Base-by-base conservation (phyloP, 2,888 invertebrate genomes). In the Eulithis prunata region DNA sequence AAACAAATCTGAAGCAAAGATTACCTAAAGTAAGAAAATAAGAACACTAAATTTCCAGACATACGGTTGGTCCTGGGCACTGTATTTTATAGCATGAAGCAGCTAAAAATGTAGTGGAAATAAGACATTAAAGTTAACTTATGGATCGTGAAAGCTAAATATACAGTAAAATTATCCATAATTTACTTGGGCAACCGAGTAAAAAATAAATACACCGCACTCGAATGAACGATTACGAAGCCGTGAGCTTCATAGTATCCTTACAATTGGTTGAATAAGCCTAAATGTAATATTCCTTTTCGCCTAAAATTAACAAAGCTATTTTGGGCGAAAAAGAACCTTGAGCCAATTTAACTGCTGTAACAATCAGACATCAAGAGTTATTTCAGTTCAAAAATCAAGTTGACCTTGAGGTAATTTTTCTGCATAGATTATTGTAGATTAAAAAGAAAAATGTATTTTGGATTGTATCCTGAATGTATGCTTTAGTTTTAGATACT, bases 181-280 rank as follows among this genome's bases (percentile, higher is more conserved):
- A 85, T 83, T 83, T 81, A 78, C 76, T 77, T 76, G 74, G 77
- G 78, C 77, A 73, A 74, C 74, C 69, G 65, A 71, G 75, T 79
- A 83, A 85, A 84, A 82, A 83, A 80, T 79, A 81, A 82, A 82
- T 80, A 83, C 79, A 77, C 75, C 78, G 79, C 79, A 78, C 78
- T 74, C 64, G 64, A 67, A 70, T 70, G 72, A 75, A 64, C 75
- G 75, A 77, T 78, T 77, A 77, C 74, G 70, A 65, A 41, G 67
- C 66, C 69, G 66, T 70, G 62, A 71, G 71, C 75, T 73, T 70
- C 65, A 62, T 62, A 62, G 72, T 73, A 75, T 73, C 73, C 74
- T 75, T 74, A 72, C 64, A 57, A 69, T 72, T 46, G 32, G 14
- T 11, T 32, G 10, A 51, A 10, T 3, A 47, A 3, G 21, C 28